Conservation (phyloP, 2,888 invertebrate genomes). For the Nomada goodeniana region DNA sequence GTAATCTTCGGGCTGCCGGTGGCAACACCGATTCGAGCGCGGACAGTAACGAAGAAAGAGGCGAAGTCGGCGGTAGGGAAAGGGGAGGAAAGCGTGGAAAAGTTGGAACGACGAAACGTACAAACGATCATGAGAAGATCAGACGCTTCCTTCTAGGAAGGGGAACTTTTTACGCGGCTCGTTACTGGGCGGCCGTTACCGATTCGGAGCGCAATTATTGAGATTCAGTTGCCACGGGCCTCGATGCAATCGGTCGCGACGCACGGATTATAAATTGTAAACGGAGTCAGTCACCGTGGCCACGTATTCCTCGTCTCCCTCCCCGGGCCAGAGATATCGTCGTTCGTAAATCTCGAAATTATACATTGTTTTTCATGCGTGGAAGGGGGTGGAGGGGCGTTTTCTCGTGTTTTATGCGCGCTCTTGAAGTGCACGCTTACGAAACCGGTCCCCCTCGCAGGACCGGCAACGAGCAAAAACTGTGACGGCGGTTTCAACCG, state of each 20-base stretch:
- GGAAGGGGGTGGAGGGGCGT: conserved; percentile 11
- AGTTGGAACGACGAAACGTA: not conserved
- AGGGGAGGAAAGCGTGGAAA: no score
- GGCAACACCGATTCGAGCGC: not conserved
- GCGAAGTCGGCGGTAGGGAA: not conserved
- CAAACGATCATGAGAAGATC: conserved; percentile 38
- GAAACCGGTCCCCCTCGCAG: conserved; percentile 35
- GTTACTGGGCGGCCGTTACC: conserved; percentile 9
- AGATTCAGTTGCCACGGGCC: conserved; percentile 30
- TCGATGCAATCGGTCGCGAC: conserved; percentile 34
- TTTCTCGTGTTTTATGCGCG: conserved; percentile 20
- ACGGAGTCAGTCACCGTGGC: conserved; percentile 4
- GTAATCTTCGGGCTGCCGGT: conserved; percentile 1
- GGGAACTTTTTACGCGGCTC: conserved; percentile 6
- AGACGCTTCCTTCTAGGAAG: conserved; percentile 18
- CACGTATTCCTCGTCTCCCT: not conserved
- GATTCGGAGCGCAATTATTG: conserved; percentile 40
- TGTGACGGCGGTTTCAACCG: not conserved
- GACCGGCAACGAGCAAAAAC: not conserved
- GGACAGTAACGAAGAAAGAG: not conserved
- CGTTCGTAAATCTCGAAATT: conserved; percentile 45
- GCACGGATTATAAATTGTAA: conserved; percentile 42
- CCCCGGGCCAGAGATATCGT: not conserved
- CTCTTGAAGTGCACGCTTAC: conserved; percentile 31
- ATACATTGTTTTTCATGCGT: conserved; percentile 42